Evolutionary conservation across 2,797 vertebrate species (phyloP).

Genomic region (Hypotaenidia okinawae): DNA sequence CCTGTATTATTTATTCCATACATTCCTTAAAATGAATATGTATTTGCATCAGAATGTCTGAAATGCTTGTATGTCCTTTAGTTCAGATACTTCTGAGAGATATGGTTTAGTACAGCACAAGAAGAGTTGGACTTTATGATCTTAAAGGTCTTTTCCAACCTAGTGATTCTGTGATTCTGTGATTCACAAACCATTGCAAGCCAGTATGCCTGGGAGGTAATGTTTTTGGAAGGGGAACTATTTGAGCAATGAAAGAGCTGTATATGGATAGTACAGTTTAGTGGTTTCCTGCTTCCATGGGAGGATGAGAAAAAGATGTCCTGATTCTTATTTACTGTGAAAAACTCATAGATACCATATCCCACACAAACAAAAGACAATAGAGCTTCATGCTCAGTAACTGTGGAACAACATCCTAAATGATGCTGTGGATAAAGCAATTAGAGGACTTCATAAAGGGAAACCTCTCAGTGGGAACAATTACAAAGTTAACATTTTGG

Average conservation of each 20-base stretch:
- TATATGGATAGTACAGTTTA: not conserved
- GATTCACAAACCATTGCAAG: not conserved
- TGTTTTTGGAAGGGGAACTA: accelerated
- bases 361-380: not conserved
- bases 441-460: not conserved
- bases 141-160: no score
- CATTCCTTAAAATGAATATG: not conserved
- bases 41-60: not conserved
- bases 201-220: accelerated
- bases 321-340: not conserved
- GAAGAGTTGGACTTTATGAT: no score
- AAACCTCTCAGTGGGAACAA: not conserved
- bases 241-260: not conserved
- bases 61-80: not conserved
- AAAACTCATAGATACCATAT: not conserved
- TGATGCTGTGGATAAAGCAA: not conserved
- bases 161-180: not conserved
- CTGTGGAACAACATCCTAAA: not conserved
- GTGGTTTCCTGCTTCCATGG: not conserved
- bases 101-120: no score
- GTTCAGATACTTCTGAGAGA: not conserved
- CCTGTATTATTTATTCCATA: not conserved
- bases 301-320: not conserved
- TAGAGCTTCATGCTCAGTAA: not conserved
- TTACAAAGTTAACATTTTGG: not conserved